Conservation (phyloP, 2,797 vertebrate genomes). For the Gadopsis marmoratus region DNA sequence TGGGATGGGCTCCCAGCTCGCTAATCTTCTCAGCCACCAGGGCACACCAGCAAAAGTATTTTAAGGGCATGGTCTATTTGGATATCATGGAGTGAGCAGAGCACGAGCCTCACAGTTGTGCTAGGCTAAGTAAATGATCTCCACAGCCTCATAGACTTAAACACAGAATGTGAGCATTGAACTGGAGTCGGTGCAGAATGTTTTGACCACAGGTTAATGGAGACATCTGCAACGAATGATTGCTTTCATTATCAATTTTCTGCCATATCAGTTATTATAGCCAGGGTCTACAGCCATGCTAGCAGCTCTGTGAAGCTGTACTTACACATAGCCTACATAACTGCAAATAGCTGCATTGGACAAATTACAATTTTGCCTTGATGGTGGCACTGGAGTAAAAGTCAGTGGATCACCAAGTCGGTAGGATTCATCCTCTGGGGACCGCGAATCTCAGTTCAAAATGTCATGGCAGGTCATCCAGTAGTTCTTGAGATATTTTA, state of each 20-base stretch:
- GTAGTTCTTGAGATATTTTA: background rate
- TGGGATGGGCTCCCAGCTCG: conserved; percentile 51
- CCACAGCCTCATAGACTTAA: conserved; percentile 64
- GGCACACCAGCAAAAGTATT: conserved; percentile 73
- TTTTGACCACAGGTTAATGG: conserved; percentile 9
- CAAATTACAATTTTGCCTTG: background rate
- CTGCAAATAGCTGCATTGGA: background rate
- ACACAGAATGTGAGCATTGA: conserved; percentile 48
- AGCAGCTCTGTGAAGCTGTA: background rate
- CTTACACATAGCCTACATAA: background rate
- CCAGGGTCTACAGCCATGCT: background rate
- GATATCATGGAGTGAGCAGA: conserved; percentile 67
- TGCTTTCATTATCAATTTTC: background rate
- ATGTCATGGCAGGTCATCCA: background rate
- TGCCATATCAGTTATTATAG: too few relatives aligned
- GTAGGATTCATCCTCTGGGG: background rate
- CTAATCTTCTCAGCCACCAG: conserved; percentile 74
- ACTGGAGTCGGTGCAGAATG: background rate
- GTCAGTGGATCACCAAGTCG: background rate
- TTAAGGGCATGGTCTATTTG: conserved; percentile 70
- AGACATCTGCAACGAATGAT: background rate
- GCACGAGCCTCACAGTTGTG: conserved; percentile 71
- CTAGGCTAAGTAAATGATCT: conserved; percentile 78
- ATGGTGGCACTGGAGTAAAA: background rate
- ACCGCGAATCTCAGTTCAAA: background rate